phyloP scores from a whole-genome alignment of 2,113 vertebrate species.

The Thinocorus orbignyianus region DNA sequence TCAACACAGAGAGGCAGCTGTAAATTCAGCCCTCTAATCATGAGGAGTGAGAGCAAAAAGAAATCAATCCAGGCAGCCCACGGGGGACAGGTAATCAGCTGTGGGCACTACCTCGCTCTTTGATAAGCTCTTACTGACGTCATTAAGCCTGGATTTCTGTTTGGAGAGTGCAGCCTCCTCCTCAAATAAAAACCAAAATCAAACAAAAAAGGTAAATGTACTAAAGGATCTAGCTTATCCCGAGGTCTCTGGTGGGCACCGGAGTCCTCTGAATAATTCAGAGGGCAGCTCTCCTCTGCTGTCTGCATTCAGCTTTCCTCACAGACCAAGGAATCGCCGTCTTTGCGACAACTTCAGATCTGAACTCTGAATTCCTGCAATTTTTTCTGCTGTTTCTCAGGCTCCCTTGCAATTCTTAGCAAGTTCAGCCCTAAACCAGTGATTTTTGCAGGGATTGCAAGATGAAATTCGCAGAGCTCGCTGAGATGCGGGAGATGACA shows the following conservation, averaged over 20 bases:
- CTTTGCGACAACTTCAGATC: not conserved
- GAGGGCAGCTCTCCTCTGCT: not conserved
- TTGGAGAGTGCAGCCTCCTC: not conserved
- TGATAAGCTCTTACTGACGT: not conserved
- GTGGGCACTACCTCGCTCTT: accelerated
- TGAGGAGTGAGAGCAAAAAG: not conserved
- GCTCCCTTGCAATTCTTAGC: not conserved
- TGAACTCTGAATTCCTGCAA: not conserved
- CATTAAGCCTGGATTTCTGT: not conserved
- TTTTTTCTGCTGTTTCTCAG: not conserved
- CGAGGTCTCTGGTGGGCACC: not conserved
- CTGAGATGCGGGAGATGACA: accelerated
- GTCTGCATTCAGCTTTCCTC: not conserved
- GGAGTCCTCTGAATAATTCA: not conserved
- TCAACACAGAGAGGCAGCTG: not conserved
- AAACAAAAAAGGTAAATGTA: not conserved
- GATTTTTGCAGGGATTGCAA: not conserved
- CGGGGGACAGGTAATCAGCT: not conserved
- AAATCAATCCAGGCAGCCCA: not conserved
- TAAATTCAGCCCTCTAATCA: not conserved
- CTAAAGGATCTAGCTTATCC: not conserved
- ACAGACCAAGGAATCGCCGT: not conserved
- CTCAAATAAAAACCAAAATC: not conserved
- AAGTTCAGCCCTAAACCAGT: not conserved
- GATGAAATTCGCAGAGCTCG: not conserved